Evolutionary conservation across 2,113 vertebrate species (phyloP), one percentile per base, ranked within the genome.

Genomic region (Vidua chalybeata): DNA sequence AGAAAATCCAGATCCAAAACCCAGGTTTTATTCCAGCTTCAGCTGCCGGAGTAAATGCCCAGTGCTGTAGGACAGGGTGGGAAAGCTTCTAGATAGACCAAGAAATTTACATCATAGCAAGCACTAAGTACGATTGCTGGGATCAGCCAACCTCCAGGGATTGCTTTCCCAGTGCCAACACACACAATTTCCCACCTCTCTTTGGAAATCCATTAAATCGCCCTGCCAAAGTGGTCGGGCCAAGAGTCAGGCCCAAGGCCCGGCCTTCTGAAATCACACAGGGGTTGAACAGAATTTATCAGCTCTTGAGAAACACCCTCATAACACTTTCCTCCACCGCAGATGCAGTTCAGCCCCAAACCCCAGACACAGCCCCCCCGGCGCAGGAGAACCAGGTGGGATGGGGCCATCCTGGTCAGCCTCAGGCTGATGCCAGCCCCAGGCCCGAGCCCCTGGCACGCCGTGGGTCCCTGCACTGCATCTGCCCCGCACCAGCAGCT

Each of bases 21-120:
- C 9, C 27, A 86, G 87, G 62, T 83, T 83, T 37, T 62, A 77
- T 46, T 94, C 22, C 55, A 72, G 30, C 62, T 87, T 78, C 75
- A 63, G 37, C 7, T 84, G 88, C 39, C 71, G 51, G 48, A 80
- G 72, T 58, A 68, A 95, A 55, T 93, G 77, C 68, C 75, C 59
- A 62, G 49, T 45, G 81, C 68, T 89, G 62, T n/a, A 75, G 78
- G 72, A 86, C 51, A 78, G 83, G 80, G 84, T 90, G 89, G 68
- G 93, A 95, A 94, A 93, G 24, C 26, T 91, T 83, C 77, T 94
- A 69, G 43, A 92, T n/a, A 93, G 68, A 88, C 88, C 30, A 63
- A 97, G 81, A 84, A 56, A 89, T 94, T 94, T 90, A 90, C 94
- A 93, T 95, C 64, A 75, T 2, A 96, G 87, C 84, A 87, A 91